phyloP scores from a whole-genome alignment of 2,888 invertebrate genomes.

The Lepidonotus clava region DNA sequence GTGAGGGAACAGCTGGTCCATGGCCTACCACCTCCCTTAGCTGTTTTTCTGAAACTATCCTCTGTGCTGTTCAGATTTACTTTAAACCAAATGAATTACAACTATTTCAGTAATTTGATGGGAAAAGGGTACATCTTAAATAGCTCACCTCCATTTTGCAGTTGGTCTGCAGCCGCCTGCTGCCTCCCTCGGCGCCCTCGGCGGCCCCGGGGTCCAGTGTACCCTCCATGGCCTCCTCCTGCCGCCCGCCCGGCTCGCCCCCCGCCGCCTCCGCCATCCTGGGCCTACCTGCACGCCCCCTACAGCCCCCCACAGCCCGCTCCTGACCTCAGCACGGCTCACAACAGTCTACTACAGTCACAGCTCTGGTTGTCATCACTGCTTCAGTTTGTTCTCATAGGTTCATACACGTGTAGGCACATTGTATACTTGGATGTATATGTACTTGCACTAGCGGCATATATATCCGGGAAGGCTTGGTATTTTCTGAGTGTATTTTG shows the following conservation, averaged over 20 bases:
- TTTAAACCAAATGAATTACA: background rate
- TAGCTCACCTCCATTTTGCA: constrained; percentile 29
- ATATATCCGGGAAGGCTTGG: too few relatives aligned
- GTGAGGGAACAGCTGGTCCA: too few relatives aligned
- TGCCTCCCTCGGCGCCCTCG: constrained; percentile 4
- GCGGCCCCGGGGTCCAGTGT: constrained; percentile 40
- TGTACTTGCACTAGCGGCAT: background rate
- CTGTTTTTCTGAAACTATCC: too few relatives aligned
- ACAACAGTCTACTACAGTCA: background rate
- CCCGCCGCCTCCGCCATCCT: constrained; percentile 16
- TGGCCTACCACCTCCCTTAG: too few relatives aligned
- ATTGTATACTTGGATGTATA: background rate
- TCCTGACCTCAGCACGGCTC: background rate
- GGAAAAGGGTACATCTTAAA: background rate
- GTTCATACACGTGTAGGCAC: background rate
- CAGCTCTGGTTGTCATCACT: background rate
- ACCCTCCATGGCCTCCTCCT: background rate
- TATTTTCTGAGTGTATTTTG: too few relatives aligned
- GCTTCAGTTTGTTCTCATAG: background rate
- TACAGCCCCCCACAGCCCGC: background rate
- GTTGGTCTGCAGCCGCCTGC: constrained; percentile 1
- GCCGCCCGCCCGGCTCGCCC: background rate
- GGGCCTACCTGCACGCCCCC: background rate
- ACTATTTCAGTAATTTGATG: background rate
- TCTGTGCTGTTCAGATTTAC: too few relatives aligned